Conservation (phyloP, 2,888 invertebrate genomes). For the Erannis defoliaria region DNA sequence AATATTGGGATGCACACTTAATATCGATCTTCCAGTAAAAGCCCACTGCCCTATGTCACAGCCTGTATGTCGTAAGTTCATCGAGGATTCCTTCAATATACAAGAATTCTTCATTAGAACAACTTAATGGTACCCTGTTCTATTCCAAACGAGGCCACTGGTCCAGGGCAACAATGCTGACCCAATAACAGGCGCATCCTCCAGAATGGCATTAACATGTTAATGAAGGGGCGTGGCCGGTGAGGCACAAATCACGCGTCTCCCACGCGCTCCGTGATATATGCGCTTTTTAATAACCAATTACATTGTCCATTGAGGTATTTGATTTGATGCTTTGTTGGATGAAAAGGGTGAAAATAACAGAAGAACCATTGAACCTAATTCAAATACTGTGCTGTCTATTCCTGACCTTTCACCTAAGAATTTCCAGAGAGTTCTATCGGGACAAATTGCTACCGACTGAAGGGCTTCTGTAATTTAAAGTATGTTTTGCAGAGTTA, state of each 20-base stretch:
- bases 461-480: no score
- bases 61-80: no score
- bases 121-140: no score
- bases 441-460: no score
- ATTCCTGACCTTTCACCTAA: neutral
- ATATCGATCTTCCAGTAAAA: no score
- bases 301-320: constrained; percentile 67
- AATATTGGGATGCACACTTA: no score
- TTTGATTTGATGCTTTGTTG: constrained; percentile 35
- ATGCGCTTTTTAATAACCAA: constrained; percentile 83
- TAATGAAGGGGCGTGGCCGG: constrained; percentile 80
- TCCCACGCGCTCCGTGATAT: constrained; percentile 74
- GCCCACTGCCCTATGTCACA: no score
- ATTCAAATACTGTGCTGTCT: neutral
- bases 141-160: constrained; percentile 34
- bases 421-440: neutral
- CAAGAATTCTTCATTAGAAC: no score
- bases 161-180: constrained; percentile 48
- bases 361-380: neutral
- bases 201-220: constrained; percentile 80
- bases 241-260: constrained; percentile 66
- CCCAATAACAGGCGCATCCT: constrained; percentile 53
- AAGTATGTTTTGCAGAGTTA: no score
- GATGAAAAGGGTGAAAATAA: constrained; percentile 28
- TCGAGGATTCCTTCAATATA: no score